Evolutionary conservation across 2,888 invertebrate species (phyloP).

Genomic region (Sympetrum striolatum): DNA sequence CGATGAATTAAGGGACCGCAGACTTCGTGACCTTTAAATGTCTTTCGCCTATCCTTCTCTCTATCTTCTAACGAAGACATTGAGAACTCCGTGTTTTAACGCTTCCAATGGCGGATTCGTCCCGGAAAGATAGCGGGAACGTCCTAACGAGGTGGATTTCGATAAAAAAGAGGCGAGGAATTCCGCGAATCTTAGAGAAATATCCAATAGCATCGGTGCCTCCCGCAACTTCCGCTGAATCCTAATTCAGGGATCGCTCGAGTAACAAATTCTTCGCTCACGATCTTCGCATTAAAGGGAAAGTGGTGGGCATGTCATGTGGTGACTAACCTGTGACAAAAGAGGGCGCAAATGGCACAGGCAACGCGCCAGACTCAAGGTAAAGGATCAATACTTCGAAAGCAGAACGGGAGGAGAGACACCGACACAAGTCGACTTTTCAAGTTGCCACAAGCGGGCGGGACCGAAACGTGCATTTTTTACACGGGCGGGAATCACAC

Average conservation of each 20-base stretch:
- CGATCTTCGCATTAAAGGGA: neutral
- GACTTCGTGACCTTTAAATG: no score
- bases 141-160: no score
- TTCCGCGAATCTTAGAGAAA: no score
- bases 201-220: neutral
- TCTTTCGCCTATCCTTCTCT: no score
- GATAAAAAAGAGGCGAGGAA: no score
- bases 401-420: constrained; percentile 1
- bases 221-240: neutral
- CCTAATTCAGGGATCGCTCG: neutral
- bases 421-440: neutral
- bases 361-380: constrained; percentile 41
- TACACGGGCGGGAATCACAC: no score
- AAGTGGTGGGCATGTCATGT: neutral
- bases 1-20: no score
- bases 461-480: neutral
- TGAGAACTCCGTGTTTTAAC: no score
- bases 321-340: neutral
- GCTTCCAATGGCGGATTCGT: no score
- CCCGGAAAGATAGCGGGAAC: no score
- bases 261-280: neutral
- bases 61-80: no score
- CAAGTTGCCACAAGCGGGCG: neutral
- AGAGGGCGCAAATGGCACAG: constrained; percentile 15
- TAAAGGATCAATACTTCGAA: constrained; percentile 41